Percentiles rank a stretch among this genome's conserved stretches.
These are phyloP conservation scores for Petromus typicus DNA, from an alignment of 2,113 vertebrate genomes.

Conservation along the genomic window DNA sequence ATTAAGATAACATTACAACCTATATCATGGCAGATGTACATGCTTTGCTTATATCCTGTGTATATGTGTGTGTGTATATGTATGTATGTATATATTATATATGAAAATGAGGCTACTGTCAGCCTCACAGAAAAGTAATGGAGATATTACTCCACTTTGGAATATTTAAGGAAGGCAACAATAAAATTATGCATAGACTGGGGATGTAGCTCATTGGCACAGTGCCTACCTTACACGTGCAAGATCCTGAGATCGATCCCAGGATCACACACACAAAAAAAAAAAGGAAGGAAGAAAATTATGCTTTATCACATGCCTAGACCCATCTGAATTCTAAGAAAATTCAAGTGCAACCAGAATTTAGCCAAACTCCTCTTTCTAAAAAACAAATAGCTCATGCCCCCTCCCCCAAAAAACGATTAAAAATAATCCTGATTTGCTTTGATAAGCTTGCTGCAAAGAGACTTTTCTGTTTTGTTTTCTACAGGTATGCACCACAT, in stretches of 20 bases:
- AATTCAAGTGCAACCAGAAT: background rate
- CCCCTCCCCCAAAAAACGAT: background rate
- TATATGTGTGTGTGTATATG: too few species aligned
- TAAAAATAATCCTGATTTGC: background rate
- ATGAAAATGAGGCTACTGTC: background rate
- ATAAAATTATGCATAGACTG: background rate
- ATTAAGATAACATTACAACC: conserved; percentile 14
- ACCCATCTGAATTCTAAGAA: background rate
- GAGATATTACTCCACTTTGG: background rate
- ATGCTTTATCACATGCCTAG: background rate
- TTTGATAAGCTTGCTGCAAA: background rate
- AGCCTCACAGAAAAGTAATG: background rate
- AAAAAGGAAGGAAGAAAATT: too few species aligned
- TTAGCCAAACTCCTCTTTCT: background rate
- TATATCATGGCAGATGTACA: background rate
- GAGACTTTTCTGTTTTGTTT: background rate
- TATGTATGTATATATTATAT: too few species aligned
- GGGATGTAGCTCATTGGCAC: too few species aligned
- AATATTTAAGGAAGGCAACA: background rate
- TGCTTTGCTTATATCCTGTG: background rate
- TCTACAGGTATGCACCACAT: background rate
- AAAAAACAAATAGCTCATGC: background rate
- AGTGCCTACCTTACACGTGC: too few species aligned
- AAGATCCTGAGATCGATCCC: too few species aligned
- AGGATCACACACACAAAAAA: too few species aligned